phyloP scores from a whole-genome alignment of 2,113 vertebrate species.

The Amphiprion ocellaris region DNA sequence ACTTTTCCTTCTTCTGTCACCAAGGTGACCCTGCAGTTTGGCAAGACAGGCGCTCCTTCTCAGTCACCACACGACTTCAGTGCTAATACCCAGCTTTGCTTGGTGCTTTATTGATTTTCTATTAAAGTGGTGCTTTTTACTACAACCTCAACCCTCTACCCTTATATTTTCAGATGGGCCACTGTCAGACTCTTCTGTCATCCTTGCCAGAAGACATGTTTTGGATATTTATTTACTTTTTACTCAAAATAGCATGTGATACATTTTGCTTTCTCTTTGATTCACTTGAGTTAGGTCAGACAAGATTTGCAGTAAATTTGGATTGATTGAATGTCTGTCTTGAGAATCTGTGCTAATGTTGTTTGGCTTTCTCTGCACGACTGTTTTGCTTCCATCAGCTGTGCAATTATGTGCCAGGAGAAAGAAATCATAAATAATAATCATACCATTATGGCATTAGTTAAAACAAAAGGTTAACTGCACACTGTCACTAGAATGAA shows the following conservation, averaged over 20 bases:
- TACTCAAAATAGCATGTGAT: neutral
- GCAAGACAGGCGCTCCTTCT: slow-evolving; percentile 41
- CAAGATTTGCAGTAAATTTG: neutral
- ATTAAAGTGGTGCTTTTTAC: slow-evolving; percentile 47
- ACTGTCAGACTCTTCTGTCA: slow-evolving; percentile 4
- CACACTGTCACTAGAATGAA: neutral
- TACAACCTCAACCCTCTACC: neutral
- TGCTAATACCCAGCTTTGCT: slow-evolving; percentile 50
- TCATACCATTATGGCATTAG: neutral
- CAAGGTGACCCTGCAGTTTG: slow-evolving; percentile 69
- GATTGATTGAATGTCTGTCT: neutral
- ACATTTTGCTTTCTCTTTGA: neutral
- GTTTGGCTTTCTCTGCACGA: neutral
- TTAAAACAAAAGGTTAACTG: slow-evolving; percentile 24
- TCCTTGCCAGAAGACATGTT: slow-evolving; percentile 15
- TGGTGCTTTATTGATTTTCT: slow-evolving; percentile 66
- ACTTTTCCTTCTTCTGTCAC: slow-evolving; percentile 42
- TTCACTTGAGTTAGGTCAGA: neutral
- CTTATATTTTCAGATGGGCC: slow-evolving; percentile 38
- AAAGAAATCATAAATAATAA: slow-evolving; percentile 4
- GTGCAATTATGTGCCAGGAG: neutral
- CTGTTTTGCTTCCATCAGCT: neutral
- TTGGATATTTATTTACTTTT: slow-evolving; percentile 11
- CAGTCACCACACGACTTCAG: slow-evolving; percentile 47
- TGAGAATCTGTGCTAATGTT: neutral